Conservation (phyloP, 1,140 invertebrate species). For the Homalodisca vitripennis region DNA sequence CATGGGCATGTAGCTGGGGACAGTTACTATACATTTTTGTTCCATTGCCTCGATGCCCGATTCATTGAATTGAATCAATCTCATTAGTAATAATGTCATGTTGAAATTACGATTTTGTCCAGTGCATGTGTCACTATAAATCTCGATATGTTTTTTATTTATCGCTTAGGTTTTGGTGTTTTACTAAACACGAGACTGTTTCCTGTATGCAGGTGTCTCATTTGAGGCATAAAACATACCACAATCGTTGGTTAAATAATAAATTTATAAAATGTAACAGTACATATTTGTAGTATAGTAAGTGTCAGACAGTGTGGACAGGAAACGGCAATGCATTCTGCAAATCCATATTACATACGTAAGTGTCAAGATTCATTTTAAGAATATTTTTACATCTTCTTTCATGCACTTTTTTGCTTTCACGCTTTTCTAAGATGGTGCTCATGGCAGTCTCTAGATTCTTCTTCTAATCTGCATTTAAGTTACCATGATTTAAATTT, state of each 20-base stretch:
- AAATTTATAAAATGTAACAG: not conserved
- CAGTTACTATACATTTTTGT: no score
- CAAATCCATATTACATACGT: constrained; percentile 35
- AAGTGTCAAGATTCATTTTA: constrained; percentile 29
- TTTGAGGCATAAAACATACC: not conserved
- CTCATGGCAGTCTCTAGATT: not conserved
- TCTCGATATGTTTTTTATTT: not conserved
- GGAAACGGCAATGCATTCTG: constrained; percentile 37
- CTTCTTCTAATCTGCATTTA: constrained; percentile 32
- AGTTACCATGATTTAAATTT: constrained; percentile 35
- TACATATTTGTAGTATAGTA: not conserved
- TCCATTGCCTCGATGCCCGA: no score
- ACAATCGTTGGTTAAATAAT: not conserved
- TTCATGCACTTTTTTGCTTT: not conserved
- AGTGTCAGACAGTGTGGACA: not conserved
- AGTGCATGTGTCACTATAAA: no score
- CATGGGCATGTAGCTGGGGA: no score
- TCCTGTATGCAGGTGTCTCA: not conserved
- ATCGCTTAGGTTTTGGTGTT: not conserved
- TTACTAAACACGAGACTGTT: not conserved
- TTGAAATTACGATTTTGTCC: no score
- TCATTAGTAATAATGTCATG: no score
- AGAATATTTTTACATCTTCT: constrained; percentile 26
- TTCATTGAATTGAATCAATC: no score
- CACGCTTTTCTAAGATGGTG: not conserved